Evolutionary conservation across 2,888 invertebrate species (phyloP), one percentile per base, ranked within the genome.

Genomic region (Pterobdella sp.): DNA sequence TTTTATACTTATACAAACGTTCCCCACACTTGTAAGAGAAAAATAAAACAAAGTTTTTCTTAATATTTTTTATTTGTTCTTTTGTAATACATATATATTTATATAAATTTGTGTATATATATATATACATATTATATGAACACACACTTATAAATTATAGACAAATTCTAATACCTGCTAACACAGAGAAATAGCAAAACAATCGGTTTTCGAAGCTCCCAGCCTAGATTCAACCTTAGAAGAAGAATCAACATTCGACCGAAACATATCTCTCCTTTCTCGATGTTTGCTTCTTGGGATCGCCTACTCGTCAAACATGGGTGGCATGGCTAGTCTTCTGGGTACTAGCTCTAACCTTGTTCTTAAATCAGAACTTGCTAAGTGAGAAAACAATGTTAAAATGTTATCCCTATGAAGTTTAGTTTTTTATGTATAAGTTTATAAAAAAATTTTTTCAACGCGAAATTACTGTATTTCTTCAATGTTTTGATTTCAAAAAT

Each of bases 291-390:
- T 70, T 0, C 31, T 36, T 52, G 70, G 70, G 26, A 78, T 81
- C 18, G 80, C 81, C 1, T 82, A 81, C 72, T 78, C 80, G 14
- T 76, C 79, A 29, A 84, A 83, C 76, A 79, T 81, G 32, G 84
- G 84, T 4, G 84, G 84, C 1, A 83, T 82, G 1, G 84, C 81
- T 0, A 83, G 83, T 36, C 76, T 84, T 7, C 84, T 84, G 1
- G 84, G 84, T 29, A 84, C 84, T 0, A 80, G 80, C 18, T 81
- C 84, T 10, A 85, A 84, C 75, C 79, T 84, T 29, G 81, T 84
- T n/a, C 75, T 85, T 65, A 81, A 80, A 71, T 81, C 81, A 1
- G 78, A 79, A 36, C 79, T 32, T n/a, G 52, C 31, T 26, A 29
- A 70, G 70, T 70, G 52, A 1, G 70, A 52, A 22, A 42, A 31